Evolutionary conservation across 2,113 vertebrate genomes (phyloP), one percentile per base, ranked within the genome.

Genomic region (Microtus pennsylvanicus): DNA sequence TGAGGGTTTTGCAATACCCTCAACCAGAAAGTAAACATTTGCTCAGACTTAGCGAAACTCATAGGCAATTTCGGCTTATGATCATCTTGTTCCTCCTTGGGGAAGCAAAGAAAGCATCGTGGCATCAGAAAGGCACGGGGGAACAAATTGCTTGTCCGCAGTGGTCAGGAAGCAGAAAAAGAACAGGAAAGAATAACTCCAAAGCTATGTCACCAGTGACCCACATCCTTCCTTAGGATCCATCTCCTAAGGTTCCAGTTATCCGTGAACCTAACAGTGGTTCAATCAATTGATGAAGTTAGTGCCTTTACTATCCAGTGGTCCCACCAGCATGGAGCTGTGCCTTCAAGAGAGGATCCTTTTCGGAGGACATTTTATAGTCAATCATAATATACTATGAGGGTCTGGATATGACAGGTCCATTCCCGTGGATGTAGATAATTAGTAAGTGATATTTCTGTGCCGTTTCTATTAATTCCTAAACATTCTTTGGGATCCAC

Each of bases 401-500:
- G 90, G 28, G 30, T 26, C 14, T 45, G 83, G n/a, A 42, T 38
- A 72, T 38, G 33, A 63, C 69, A 67, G 8, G 12, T 58, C 33
- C 22, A 65, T 69, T 87, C 92, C 91, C 24, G 9, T 24, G 30
- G 16, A 75, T 78, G 80, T 95, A 77, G 52, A 78, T 61, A 33
- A 28, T 55, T 55, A 91, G 76, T 75, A 80, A 82, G 93, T 52
- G 61, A 38, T 24, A 89, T 26, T 24, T 89, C 50, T 38, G 30
- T 87, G 38, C 11, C 61, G 42, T 61, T 67, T 72, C 19, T 58
- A 52, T 2, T 74, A 88, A 76, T 88, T 87, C 47, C 74, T 72
- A 94, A 92, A 85, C 90, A 86, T 76, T 81, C 90, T 87, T 87
- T 17, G 47, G 94, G 89, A 86, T 67, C 30, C 50, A 81, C 33